phyloP scores from a whole-genome alignment of 2,113 vertebrate genomes.

The Carollia perspicillata region DNA sequence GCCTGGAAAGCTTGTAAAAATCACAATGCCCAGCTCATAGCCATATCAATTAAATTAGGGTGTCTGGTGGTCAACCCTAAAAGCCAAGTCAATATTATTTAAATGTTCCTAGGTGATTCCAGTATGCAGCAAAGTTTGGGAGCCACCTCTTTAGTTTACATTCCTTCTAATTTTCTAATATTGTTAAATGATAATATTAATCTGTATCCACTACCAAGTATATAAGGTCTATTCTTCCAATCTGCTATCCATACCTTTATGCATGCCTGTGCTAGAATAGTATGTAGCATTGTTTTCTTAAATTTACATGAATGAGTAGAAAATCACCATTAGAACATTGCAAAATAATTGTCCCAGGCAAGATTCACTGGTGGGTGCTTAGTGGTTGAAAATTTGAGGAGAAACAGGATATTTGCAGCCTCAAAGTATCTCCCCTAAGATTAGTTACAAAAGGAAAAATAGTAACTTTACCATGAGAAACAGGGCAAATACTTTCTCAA shows the following conservation, averaged over 20 bases:
- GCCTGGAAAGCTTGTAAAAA: not conserved
- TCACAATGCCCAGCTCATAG: not conserved
- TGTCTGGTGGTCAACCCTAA: not conserved
- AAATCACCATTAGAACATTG: not conserved
- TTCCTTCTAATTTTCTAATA: not conserved
- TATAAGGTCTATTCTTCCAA: not conserved
- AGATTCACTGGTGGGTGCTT: not conserved
- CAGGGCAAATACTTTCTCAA: not conserved
- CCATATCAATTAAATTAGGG: not conserved
- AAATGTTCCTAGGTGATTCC: not conserved
- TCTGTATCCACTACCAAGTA: not conserved
- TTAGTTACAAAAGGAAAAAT: constrained; percentile 20
- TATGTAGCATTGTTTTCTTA: not conserved
- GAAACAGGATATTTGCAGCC: not conserved
- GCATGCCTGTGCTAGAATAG: not conserved
- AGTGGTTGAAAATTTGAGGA: constrained; percentile 3
- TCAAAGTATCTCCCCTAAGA: not conserved
- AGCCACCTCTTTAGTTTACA: not conserved
- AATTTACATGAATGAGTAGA: not conserved
- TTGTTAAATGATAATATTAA: not conserved
- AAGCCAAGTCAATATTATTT: not conserved
- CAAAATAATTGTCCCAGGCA: not conserved
- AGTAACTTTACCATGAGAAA: constrained; percentile 5
- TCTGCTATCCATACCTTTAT: not conserved
- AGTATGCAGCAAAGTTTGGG: not conserved